Percentiles rank a stretch among this genome's conserved stretches.
phyloP scores from a whole-genome alignment of 2,797 vertebrate species.

The Discoglossus pictus region DNA sequence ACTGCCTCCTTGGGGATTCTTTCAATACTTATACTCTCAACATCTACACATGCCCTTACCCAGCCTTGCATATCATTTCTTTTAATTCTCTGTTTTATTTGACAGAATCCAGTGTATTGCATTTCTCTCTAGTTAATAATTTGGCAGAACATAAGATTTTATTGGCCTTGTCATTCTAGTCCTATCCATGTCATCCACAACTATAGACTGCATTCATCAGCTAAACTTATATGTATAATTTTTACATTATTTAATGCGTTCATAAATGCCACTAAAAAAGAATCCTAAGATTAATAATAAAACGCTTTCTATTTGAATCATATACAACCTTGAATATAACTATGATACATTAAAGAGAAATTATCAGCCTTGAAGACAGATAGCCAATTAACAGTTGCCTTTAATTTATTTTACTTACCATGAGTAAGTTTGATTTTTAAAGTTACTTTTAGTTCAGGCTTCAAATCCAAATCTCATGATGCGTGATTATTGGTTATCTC shows the following conservation, averaged over 20 bases:
- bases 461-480: no score
- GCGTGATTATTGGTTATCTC: no score
- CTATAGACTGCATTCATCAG: not conserved
- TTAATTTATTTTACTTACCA: no score
- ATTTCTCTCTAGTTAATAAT: conserved; percentile 22
- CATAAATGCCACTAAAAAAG: not conserved
- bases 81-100: conserved; percentile 26
- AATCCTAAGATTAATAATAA: not conserved
- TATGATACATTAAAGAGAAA: no score
- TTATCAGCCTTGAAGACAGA: no score
- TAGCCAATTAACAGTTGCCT: no score
- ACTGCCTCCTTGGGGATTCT: conserved; percentile 30
- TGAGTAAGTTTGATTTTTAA: no score
- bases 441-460: no score
- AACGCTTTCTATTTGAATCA: no score
- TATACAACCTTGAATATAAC: no score
- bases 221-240: not conserved
- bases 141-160: not conserved
- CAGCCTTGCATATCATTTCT: conserved; percentile 35
- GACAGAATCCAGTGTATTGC: conserved; percentile 14
- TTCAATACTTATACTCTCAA: conserved; percentile 7
- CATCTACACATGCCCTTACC: conserved; percentile 28
- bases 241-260: conserved; percentile 16
- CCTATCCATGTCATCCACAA: not conserved
- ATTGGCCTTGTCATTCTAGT: not conserved